phyloP scores from a whole-genome alignment of 2,113 vertebrate genomes.

The Gallinago undulata region DNA sequence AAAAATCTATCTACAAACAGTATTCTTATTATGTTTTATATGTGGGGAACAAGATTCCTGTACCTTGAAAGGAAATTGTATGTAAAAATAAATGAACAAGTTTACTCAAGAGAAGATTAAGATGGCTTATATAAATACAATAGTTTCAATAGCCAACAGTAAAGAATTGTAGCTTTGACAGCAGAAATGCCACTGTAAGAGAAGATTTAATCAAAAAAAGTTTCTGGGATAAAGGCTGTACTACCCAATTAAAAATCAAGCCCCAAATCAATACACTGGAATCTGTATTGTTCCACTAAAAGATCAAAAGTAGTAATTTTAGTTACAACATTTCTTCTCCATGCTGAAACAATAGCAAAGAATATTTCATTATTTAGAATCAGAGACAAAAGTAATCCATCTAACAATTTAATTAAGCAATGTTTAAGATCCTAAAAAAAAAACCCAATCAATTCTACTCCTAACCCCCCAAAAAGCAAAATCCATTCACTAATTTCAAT shows the following conservation, averaged over 20 bases:
- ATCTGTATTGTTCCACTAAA: not conserved
- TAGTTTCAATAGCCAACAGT: not conserved
- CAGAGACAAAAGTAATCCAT: slow-evolving; percentile 10
- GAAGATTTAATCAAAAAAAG: not conserved
- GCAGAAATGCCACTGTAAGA: not conserved
- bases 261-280: not conserved
- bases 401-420: not conserved
- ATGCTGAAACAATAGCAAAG: not conserved
- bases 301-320: not conserved
- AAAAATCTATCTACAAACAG: not conserved
- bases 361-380: not conserved
- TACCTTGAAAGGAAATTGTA: not conserved
- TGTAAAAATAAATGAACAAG: not conserved
- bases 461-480: not conserved
- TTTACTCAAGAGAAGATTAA: not conserved
- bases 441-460: not conserved
- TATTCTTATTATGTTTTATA: not conserved
- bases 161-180: not conserved
- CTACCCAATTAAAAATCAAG: not conserved
- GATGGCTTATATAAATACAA: not conserved
- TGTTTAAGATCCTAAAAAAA: slow-evolving; percentile 29
- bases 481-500: not conserved
- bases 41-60: not conserved
- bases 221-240: not conserved
- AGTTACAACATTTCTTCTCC: not conserved